Percentiles rank a stretch among this genome's conserved stretches.
phyloP scores from a whole-genome alignment of 2,888 invertebrate species.

The Ormyrus rosae region DNA sequence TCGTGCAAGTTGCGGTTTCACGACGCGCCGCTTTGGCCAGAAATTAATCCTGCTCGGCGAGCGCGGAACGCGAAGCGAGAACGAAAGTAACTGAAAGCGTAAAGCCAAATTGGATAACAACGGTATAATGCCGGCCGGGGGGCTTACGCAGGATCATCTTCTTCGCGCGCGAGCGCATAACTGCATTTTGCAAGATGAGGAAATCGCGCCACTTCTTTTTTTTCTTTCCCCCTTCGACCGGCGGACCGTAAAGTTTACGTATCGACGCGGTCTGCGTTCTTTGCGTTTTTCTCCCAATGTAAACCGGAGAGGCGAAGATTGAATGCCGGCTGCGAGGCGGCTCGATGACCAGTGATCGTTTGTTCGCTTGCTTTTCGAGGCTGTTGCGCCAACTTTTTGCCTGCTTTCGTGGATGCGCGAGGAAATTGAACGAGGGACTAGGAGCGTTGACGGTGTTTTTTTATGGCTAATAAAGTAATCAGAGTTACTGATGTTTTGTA shows the following conservation, averaged over 20 bases:
- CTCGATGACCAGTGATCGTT: too few species aligned
- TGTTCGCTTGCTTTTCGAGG: too few species aligned
- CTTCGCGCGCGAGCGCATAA: not conserved
- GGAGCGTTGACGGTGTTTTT: constrained; percentile 7
- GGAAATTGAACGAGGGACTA: not conserved
- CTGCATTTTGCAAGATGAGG: constrained; percentile 45
- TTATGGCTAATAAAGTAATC: constrained; percentile 5
- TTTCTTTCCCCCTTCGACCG: not conserved
- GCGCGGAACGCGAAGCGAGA: constrained; percentile 65
- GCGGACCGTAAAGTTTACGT: too few species aligned
- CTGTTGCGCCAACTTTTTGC: too few species aligned
- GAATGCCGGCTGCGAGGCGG: too few species aligned
- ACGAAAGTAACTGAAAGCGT: constrained; percentile 71
- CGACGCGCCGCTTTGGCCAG: constrained; percentile 38
- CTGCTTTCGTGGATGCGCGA: too few species aligned
- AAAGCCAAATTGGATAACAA: constrained; percentile 69
- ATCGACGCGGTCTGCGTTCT: too few species aligned
- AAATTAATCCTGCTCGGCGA: constrained; percentile 67
- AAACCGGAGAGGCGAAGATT: too few species aligned
- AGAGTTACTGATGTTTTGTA: not conserved
- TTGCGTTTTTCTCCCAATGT: too few species aligned
- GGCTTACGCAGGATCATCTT: constrained; percentile 57
- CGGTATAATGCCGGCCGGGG: constrained; percentile 27
- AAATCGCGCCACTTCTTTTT: constrained; percentile 20
- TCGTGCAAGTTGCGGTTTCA: constrained; percentile 29